A percentile compares a stretch with the other conserved stretches of the same genome.
phyloP scores from a whole-genome alignment of 2,888 invertebrate genomes.

The Mesochorus sp. region DNA sequence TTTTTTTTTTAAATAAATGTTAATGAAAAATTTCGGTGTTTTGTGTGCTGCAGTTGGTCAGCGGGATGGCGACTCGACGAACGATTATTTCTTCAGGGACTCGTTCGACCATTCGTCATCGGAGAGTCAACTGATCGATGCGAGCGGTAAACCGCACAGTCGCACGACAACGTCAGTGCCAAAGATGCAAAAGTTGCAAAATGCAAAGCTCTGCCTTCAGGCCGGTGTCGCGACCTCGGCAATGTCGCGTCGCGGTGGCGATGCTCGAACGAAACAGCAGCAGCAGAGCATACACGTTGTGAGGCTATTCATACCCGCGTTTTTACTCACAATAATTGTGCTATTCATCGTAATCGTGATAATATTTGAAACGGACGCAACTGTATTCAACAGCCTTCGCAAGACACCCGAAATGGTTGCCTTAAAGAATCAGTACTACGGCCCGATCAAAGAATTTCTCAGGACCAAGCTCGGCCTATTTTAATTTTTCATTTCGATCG shows the following conservation, averaged over 20 bases:
- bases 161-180: constrained; percentile 78
- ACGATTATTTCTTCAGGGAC: constrained; percentile 89
- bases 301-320: constrained; percentile 90
- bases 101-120: constrained; percentile 91
- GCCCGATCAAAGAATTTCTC: constrained; percentile 91
- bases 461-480: constrained; percentile 86
- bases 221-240: constrained; percentile 55
- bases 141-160: constrained; percentile 75
- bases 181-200: constrained; percentile 80
- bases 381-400: constrained; percentile 87
- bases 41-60: constrained; percentile 76
- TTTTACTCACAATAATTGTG: constrained; percentile 88
- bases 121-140: constrained; percentile 87
- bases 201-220: constrained; percentile 75
- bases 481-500: constrained; percentile 82
- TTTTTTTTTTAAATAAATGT: not conserved
- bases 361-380: constrained; percentile 91
- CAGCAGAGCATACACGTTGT: constrained; percentile 83
- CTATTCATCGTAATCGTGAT: constrained; percentile 88
- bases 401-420: constrained; percentile 90
- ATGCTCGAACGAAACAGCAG: constrained; percentile 69
- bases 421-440: constrained; percentile 91
- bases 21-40: constrained; percentile 8
- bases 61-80: constrained; percentile 79
- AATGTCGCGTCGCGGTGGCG: constrained; percentile 62